phyloP scores from a whole-genome alignment of 1,140 invertebrate genomes.

The Leptinotarsa defecta region DNA sequence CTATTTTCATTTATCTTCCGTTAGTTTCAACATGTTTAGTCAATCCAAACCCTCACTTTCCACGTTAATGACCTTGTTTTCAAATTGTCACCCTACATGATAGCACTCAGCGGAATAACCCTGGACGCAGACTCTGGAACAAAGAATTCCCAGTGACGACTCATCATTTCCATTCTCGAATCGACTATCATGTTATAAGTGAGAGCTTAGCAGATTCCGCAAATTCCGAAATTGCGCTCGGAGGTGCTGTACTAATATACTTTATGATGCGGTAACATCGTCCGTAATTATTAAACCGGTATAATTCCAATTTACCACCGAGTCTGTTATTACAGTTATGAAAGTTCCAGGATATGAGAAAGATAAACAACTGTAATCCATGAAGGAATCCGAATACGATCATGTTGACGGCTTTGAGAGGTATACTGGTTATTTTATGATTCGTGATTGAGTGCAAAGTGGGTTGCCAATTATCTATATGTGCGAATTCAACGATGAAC shows the following conservation, averaged over 20 bases:
- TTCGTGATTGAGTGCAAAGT: too few relatives aligned
- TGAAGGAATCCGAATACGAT: not conserved
- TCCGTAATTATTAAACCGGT: constrained; percentile 46
- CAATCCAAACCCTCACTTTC: too few relatives aligned
- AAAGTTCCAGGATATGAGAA: constrained; percentile 37
- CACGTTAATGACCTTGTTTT: too few relatives aligned
- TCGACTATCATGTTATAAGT: constrained; percentile 1
- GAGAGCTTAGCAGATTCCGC: constrained; percentile 21
- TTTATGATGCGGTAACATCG: constrained; percentile 45
- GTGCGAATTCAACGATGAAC: too few relatives aligned
- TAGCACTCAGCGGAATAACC: not conserved
- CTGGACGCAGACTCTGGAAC: not conserved
- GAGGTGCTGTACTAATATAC: constrained; percentile 47
- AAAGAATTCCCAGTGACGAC: not conserved
- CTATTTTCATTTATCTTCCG: too few relatives aligned
- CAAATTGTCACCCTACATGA: not conserved
- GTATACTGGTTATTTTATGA: too few relatives aligned
- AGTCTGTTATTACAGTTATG: constrained; percentile 41
- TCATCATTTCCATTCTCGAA: not conserved
- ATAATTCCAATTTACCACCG: constrained; percentile 44
- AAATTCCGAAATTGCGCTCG: constrained; percentile 36
- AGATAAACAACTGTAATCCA: constrained; percentile 35
- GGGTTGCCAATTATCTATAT: too few relatives aligned
- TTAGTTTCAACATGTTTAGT: too few relatives aligned
- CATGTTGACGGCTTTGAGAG: too few relatives aligned